Evolutionary conservation across 35 echinoderm and acorn worm species (phyloP).

Genomic region (Holothuria glaberrima): DNA sequence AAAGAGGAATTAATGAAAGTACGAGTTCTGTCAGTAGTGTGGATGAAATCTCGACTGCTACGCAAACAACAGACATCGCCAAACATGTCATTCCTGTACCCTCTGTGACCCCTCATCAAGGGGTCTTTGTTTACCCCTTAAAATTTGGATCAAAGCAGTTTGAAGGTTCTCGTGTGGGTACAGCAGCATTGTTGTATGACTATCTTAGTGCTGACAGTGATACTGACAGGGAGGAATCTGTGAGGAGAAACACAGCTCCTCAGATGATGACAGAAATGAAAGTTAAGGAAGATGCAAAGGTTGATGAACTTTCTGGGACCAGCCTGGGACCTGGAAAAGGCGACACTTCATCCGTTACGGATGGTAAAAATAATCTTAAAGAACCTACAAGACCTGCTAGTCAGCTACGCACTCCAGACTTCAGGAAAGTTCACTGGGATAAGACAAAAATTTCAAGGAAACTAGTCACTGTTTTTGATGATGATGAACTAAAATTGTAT

Average conservation of each 20-base stretch:
- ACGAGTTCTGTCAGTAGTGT: conserved; percentile 33
- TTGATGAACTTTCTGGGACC: too few species aligned
- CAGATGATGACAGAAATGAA: background rate
- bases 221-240: background rate
- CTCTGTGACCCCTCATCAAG: background rate
- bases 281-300: background rate
- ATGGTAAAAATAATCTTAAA: background rate
- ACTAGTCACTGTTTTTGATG: conserved; percentile 38
- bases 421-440: conserved; percentile 16
- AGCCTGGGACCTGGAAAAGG: too few species aligned
- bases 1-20: conserved; percentile 7
- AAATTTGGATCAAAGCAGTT: background rate
- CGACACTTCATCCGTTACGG: background rate
- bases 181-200: conserved; percentile 35
- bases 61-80: conserved; percentile 1
- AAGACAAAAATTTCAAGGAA: conserved; percentile 37
- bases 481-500: conserved; percentile 71
- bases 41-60: background rate
- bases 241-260: background rate
- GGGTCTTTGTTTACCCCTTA: background rate
- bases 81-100: background rate
- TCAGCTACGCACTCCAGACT: conserved; percentile 7
- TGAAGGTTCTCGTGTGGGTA: conserved; percentile 15
- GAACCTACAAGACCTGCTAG: background rate
- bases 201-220: conserved; percentile 37